These are phyloP conservation scores for Phania funesta DNA, from an alignment of 2,888 invertebrate genomes.

Conservation along the genomic window DNA sequence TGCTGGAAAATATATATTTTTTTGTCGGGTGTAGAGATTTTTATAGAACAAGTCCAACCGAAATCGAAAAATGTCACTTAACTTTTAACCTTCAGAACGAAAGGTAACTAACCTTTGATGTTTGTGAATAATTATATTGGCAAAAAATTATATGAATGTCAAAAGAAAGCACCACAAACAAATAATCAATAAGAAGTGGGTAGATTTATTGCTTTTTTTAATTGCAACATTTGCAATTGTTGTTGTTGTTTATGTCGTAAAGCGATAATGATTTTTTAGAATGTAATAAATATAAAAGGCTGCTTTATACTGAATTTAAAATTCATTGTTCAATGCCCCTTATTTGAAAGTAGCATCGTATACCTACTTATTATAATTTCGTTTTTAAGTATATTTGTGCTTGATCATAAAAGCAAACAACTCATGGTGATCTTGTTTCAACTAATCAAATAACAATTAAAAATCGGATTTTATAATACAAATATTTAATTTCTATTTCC, in stretches of 20 bases:
- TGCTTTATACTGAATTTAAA: conserved; percentile 6
- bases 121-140: background rate
- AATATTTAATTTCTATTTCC: too few species aligned
- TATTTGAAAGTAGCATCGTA: conserved; percentile 28
- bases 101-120: background rate
- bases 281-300: conserved; percentile 44
- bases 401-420: background rate
- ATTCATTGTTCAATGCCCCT: conserved; percentile 49
- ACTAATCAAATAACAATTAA: background rate
- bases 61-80: too few species aligned
- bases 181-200: conserved; percentile 46
- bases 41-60: too few species aligned
- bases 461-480: too few species aligned
- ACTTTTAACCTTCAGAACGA: too few species aligned
- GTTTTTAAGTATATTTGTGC: background rate
- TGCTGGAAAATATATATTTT: too few species aligned
- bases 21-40: too few species aligned
- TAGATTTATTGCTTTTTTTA: conserved; percentile 31
- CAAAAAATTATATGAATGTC: background rate
- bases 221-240: too few species aligned
- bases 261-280: conserved; percentile 32
- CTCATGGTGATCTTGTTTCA: background rate
- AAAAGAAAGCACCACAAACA: conserved; percentile 22
- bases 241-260: background rate
- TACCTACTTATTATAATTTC: background rate